Percentiles rank a stretch among this genome's conserved stretches.
These are phyloP conservation scores for Crypturellus tataupa DNA, from an alignment of 2,797 vertebrate genomes.

Conservation along the genomic window DNA sequence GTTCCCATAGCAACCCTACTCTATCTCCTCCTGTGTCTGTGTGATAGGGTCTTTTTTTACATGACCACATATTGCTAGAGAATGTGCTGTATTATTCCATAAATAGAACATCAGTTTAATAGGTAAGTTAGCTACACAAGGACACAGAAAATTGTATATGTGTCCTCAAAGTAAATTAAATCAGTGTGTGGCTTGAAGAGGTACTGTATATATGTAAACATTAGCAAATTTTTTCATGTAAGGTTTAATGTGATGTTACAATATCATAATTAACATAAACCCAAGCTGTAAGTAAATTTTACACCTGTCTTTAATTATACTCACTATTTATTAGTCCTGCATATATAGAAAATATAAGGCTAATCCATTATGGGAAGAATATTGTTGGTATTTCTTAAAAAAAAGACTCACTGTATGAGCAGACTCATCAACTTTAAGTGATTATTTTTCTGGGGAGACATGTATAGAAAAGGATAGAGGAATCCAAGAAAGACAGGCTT, in stretches of 20 bases:
- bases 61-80: conserved; percentile 60
- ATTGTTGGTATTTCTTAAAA: not conserved
- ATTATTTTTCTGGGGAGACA: not conserved
- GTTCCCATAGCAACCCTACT: conserved; percentile 71
- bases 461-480: not conserved
- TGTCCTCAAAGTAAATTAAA: conserved; percentile 6
- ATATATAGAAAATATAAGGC: not conserved
- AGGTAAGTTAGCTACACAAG: conserved; percentile 36
- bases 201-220: not conserved
- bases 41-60: conserved; percentile 59
- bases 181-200: not conserved
- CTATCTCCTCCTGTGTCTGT: conserved; percentile 67
- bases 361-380: not conserved
- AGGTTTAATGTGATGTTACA: not conserved
- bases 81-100: conserved; percentile 58
- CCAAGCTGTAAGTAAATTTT: conserved; percentile 7
- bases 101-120: conserved; percentile 61
- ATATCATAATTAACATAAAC: not conserved
- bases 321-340: not conserved
- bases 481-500: not conserved
- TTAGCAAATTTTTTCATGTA: not conserved
- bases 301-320: not conserved
- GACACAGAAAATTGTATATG: not conserved
- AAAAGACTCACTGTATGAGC: not conserved
- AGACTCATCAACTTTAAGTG: not conserved